Conservation (phyloP, 2,888 invertebrate species). For the Parnassius apollo region DNA sequence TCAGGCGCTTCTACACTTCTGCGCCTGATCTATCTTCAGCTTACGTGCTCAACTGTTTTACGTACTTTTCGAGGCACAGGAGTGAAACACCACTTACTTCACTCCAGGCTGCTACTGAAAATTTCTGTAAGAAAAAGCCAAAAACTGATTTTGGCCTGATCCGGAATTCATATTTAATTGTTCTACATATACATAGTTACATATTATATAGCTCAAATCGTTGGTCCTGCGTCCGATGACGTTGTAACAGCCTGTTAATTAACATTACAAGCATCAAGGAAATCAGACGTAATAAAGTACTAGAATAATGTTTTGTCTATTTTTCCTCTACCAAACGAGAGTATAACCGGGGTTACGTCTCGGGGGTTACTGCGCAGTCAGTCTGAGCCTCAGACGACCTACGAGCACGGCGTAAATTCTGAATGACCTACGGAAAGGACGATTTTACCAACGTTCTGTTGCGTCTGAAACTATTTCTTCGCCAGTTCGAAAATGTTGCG, state of each 20-base stretch:
- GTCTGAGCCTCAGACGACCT: slow-evolving; percentile 19
- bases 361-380: background rate
- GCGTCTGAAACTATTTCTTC: background rate
- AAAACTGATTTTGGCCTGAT: too few relatives aligned
- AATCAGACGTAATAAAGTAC: slow-evolving; percentile 4
- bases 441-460: slow-evolving; percentile 5
- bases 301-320: slow-evolving; percentile 3
- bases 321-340: slow-evolving; percentile 2
- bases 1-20: too few relatives aligned
- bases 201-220: too few relatives aligned
- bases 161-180: too few relatives aligned
- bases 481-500: background rate
- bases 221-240: background rate
- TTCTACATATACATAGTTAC: too few relatives aligned
- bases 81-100: too few relatives aligned
- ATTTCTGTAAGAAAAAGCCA: too few relatives aligned
- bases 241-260: background rate
- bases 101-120: too few relatives aligned
- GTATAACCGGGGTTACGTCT: slow-evolving; percentile 1
- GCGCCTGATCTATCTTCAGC: too few relatives aligned
- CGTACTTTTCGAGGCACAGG: too few relatives aligned
- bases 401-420: slow-evolving; percentile 15
- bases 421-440: slow-evolving; percentile 22
- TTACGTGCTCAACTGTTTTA: too few relatives aligned
- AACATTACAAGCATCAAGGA: too few relatives aligned